Base-by-base conservation (phyloP, 2,113 vertebrate species). In the Corythornis vintsioides region DNA sequence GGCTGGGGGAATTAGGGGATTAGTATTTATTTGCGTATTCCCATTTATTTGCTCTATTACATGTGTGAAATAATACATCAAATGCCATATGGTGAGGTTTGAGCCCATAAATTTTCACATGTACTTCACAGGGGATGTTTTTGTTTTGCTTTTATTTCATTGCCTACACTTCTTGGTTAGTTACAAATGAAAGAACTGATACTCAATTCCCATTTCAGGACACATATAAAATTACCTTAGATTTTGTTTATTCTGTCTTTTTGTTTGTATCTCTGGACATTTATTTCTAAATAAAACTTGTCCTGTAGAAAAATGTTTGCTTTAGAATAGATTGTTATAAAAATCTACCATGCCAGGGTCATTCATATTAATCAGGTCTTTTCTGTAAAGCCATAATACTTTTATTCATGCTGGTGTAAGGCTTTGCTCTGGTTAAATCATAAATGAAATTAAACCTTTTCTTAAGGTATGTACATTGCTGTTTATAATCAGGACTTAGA, bases 241-340 rank as follows among this genome's bases (percentile, higher is more conserved):
- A 82, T 93, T 94, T 94, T 94, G 40, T 75, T 82, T 93, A 89
- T 85, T 71, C 53, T 93, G 26, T 56, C 40, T 90, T 94, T 42
- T 61, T 96, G 11, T 75, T 87, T 85, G 55, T 89, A 89, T 38
- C n/a, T 92, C 73, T 82, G 14, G 2, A 0, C 55, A 69, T 64
- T 85, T n/a, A n/a, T 93, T 96, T 94, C 67, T 82, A 92, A 88
- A 77, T 66, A 87, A 90, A 96, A 95, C 86, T 81, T 92, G 83
- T 94, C 72, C 43, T n/a, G 52, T 47, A 56, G 76, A 88, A 95
- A 94, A 92, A 38, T 48, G 38, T 88, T 93, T 38, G 21, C 42
- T 28, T 80, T 61, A 53, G 73, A 65, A 53, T 13, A 83, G 52
- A 86, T 84, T 91, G n/a, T 12, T 91, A 88, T 64, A 57, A 93